Evolutionary conservation across 2,797 vertebrate genomes (phyloP).

Genomic region (Triplophysa bombifrons): DNA sequence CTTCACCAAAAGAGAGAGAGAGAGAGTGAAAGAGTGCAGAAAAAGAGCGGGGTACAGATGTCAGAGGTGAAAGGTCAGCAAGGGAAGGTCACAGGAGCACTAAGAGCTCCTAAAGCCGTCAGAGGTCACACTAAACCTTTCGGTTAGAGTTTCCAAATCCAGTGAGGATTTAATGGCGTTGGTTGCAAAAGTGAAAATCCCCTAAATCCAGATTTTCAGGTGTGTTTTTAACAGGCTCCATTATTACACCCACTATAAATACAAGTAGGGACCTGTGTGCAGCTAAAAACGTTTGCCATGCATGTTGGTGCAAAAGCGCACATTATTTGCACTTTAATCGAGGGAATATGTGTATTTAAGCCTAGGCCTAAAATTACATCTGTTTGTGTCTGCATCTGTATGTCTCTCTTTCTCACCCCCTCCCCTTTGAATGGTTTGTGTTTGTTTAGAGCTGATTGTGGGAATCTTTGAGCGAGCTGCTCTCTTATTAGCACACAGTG

Average conservation of each 20-base stretch:
- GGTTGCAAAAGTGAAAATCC: constrained; percentile 53
- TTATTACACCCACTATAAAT: constrained; percentile 50
- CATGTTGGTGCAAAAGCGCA: neutral
- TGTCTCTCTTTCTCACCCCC: neutral
- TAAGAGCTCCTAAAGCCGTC: constrained; percentile 39
- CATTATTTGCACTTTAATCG: constrained; percentile 15
- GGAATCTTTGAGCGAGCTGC: constrained; percentile 47
- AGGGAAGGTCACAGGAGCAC: constrained; percentile 41
- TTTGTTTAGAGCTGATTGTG: constrained; percentile 51
- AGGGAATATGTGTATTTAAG: constrained; percentile 13
- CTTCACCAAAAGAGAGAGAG: neutral
- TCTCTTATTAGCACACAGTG: constrained; percentile 50
- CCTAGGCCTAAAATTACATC: constrained; percentile 22
- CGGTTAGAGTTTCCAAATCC: constrained; percentile 32
- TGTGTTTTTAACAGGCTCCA: constrained; percentile 45
- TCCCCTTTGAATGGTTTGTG: constrained; percentile 23
- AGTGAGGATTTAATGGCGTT: constrained; percentile 49
- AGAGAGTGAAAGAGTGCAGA: constrained; percentile 14
- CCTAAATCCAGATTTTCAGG: constrained; percentile 42
- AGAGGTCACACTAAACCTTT: constrained; percentile 41
- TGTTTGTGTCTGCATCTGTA: constrained; percentile 47
- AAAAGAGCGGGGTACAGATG: constrained; percentile 52
- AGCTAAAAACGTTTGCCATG: constrained; percentile 12
- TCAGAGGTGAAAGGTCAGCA: constrained; percentile 44
- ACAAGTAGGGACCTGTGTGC: constrained; percentile 44